Conservation (phyloP, 2,113 vertebrate species). For the Rhinoderma darwinii region DNA sequence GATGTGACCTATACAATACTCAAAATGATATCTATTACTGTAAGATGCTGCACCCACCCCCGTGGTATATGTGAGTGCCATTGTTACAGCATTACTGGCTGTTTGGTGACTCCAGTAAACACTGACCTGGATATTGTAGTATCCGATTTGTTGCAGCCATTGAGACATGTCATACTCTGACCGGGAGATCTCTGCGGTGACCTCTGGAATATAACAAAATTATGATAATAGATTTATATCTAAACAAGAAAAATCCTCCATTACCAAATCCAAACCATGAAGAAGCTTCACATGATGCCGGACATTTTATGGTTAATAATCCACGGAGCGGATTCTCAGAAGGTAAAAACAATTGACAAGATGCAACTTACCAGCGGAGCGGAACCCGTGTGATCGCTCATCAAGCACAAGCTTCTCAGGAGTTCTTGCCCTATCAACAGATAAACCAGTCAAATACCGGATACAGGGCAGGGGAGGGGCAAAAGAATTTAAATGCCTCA, state of each 20-base stretch:
- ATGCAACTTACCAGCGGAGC: constrained; percentile 64
- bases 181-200: constrained; percentile 68
- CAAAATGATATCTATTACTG: no score
- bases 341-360: neutral
- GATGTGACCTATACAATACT: no score
- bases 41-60: no score
- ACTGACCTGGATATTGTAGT: constrained; percentile 69
- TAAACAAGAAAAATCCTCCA: neutral
- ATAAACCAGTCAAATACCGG: neutral
- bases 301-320: no score
- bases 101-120: neutral
- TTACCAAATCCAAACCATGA: neutral
- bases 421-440: constrained; percentile 73
- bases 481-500: no score
- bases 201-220: constrained; percentile 69
- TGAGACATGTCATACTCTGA: constrained; percentile 59
- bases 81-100: no score
- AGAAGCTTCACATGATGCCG: neutral
- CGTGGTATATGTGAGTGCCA: no score
- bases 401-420: constrained; percentile 76
- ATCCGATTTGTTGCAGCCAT: constrained; percentile 66
- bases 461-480: no score
- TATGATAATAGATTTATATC: no score
- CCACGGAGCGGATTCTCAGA: no score
- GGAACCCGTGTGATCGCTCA: constrained; percentile 73